Evolutionary conservation across 2,888 invertebrate species (phyloP).

Genomic region (Aquatica leii): DNA sequence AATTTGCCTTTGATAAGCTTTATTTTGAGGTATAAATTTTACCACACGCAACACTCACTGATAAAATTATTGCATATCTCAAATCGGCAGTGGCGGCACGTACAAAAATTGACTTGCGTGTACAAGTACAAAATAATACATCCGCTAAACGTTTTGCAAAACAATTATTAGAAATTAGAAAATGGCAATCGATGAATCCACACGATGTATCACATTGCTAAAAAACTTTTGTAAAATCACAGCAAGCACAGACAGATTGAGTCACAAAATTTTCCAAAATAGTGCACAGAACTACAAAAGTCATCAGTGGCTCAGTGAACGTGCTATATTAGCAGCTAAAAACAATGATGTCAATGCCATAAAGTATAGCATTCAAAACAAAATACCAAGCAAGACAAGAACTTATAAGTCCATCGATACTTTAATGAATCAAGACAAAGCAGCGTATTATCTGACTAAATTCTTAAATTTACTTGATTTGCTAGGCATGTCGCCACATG

Average conservation of each 20-base stretch:
- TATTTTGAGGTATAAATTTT: no score
- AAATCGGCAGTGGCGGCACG: no score
- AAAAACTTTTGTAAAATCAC: constrained; percentile 45
- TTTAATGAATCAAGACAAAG: constrained; percentile 35
- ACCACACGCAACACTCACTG: no score
- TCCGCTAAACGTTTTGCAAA: constrained; percentile 38
- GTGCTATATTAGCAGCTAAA: constrained; percentile 51
- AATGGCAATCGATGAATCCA: constrained; percentile 42
- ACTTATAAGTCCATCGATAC: constrained; percentile 42
- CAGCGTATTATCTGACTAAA: constrained; percentile 42
- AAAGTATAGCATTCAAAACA: constrained; percentile 31
- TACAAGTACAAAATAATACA: no score
- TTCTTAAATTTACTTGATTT: no score
- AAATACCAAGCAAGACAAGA: constrained; percentile 32
- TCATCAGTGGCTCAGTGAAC: constrained; percentile 20
- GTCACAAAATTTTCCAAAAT: constrained; percentile 50
- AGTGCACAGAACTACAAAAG: constrained; percentile 46
- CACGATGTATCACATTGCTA: constrained; percentile 47
- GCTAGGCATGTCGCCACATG: constrained; percentile 45
- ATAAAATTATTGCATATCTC: no score
- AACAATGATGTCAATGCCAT: constrained; percentile 47
- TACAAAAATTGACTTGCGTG: no score
- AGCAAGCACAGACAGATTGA: constrained; percentile 44
- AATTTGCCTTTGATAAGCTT: no score
- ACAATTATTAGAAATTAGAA: constrained; percentile 44